Evolutionary conservation across 2,113 vertebrate genomes (phyloP).

Genomic region (Tursiops truncatus): DNA sequence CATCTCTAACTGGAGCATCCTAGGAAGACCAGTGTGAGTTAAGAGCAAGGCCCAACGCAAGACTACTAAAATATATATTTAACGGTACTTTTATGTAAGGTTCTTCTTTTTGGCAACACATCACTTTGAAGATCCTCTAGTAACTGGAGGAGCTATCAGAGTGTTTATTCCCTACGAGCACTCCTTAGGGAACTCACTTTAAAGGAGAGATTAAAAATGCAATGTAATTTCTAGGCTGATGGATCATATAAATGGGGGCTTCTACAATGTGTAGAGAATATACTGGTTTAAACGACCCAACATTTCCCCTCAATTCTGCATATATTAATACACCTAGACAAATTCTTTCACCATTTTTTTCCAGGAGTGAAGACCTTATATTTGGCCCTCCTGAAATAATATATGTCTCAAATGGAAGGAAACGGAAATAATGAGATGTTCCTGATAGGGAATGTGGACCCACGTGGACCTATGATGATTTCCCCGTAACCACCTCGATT

Average conservation of each 20-base stretch:
- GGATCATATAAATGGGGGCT: not conserved
- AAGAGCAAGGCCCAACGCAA: not conserved
- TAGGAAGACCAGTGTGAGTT: not conserved
- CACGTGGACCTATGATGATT: not conserved
- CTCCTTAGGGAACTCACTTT: not conserved
- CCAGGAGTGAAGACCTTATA: not conserved
- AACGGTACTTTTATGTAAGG: not conserved
- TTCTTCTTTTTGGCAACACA: not conserved
- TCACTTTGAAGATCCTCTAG: not conserved
- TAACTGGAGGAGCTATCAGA: not conserved
- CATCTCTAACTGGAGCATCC: not conserved
- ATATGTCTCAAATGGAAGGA: not conserved
- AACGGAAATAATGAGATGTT: not conserved
- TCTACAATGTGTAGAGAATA: not conserved
- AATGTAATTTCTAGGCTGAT: not conserved
- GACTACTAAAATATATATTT: not conserved
- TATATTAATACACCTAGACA: not conserved
- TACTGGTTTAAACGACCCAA: not conserved
- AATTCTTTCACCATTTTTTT: not conserved
- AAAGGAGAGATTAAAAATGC: not conserved
- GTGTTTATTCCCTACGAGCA: not conserved
- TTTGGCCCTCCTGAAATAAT: not conserved
- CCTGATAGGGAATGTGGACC: not conserved
- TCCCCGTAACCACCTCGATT: not conserved
- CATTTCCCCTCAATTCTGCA: not conserved